Evolutionary conservation across 2,797 vertebrate genomes (phyloP), one percentile per base, ranked within the genome.

Genomic region (Sebastes matsubarae): DNA sequence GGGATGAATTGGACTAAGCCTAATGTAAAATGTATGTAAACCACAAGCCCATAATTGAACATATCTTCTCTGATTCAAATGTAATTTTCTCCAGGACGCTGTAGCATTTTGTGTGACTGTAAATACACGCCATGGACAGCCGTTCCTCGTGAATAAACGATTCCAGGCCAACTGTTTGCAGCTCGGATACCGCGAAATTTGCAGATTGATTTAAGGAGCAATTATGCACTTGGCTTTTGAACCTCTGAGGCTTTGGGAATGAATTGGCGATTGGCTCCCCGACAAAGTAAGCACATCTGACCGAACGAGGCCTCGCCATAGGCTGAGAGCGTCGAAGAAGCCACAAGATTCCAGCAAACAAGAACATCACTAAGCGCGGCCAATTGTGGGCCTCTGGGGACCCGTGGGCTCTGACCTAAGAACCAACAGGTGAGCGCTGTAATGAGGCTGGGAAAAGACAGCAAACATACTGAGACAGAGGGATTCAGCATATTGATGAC

Each of bases 161-260:
- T 88, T 82, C 89, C 80, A 88, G 90, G 89, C 87, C 90, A 74
- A 93, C 79, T 90, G 87, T 93, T 92, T 93, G 92, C 90, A 66
- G 84, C 89, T 84, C 38, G 55, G 80, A 93, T 92, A 93, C 92
- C 92, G 74, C 91, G 24, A 92, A 90, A 93, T 94, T 93, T 93
- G 88, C 89, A 93, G 91, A 94, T 94, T 93, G 94, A 96, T 92
- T 92, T 93, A 94, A 88, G 89, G 90, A 92, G 88, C 91, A 95
- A 94, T 95, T 94, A 95, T 93, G 88, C 95, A 95, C 93, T 95
- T 94, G 91, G 94, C 93, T 94, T 95, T 92, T 93, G 91, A 92
- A 92, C 91, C 92, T 91, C 91, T 92, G 94, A 94, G 91, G 93
- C 91, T 95, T 94, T 92, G 83, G 83, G 79, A 90, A 93, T 83